Evolutionary conservation across 1,140 invertebrate species (phyloP).

Genomic region (Heliconius hermathena): DNA sequence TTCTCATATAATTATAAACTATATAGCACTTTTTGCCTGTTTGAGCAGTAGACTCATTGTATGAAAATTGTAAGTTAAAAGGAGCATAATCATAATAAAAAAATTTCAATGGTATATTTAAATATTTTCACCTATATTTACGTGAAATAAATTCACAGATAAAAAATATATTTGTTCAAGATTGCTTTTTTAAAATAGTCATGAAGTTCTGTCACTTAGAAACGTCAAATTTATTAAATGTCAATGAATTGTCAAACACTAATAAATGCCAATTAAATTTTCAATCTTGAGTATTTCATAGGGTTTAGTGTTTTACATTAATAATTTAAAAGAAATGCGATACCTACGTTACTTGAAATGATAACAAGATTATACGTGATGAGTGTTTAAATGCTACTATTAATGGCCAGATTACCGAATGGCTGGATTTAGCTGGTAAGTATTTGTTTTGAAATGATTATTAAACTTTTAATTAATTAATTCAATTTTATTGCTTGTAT

Average conservation of each 20-base stretch:
- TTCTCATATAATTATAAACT: too few species aligned
- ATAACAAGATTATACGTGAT: constrained; percentile 54
- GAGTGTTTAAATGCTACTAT: constrained; percentile 61
- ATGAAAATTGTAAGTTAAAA: too few species aligned
- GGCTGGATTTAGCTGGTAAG: constrained; percentile 81
- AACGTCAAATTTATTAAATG: not conserved
- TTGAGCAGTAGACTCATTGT: too few species aligned
- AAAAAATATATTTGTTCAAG: not conserved
- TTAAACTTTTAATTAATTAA: constrained; percentile 47
- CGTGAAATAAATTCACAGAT: too few species aligned
- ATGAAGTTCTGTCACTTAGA: not conserved
- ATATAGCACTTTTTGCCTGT: too few species aligned
- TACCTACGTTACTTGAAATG: constrained; percentile 51
- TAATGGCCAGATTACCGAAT: constrained; percentile 80
- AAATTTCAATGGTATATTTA: too few species aligned
- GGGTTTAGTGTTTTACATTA: constrained; percentile 13
- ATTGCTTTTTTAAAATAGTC: not conserved
- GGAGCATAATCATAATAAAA: too few species aligned
- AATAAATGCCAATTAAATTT: constrained; percentile 15
- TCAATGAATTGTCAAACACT: constrained; percentile 6
- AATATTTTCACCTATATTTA: too few species aligned
- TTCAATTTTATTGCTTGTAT: constrained; percentile 29
- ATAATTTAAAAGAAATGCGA: constrained; percentile 36
- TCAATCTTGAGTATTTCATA: not conserved
- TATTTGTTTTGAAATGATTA: constrained; percentile 36